Evolutionary conservation across 92 coral and sea anemone species (phyloP).

Genomic region (Porites lobata): DNA sequence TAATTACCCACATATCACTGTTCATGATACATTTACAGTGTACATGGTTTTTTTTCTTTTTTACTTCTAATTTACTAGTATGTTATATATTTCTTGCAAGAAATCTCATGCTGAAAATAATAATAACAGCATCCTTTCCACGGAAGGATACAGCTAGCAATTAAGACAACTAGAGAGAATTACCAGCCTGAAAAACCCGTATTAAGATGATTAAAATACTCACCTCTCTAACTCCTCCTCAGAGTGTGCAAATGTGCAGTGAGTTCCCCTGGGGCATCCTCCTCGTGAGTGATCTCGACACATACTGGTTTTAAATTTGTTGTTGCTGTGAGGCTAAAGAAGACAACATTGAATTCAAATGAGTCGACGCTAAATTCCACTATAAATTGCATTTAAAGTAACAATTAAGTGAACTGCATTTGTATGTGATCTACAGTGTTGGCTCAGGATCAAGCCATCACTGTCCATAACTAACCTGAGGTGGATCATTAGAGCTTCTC

Average conservation of each 20-base stretch:
- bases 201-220: background rate
- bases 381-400: background rate
- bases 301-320: constrained; percentile 96
- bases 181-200: too few species aligned
- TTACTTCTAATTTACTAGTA: too few species aligned
- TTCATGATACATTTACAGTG: too few species aligned
- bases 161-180: too few species aligned
- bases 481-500: constrained; percentile 86
- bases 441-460: background rate
- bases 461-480: constrained; percentile 59
- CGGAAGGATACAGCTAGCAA: too few species aligned
- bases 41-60: too few species aligned
- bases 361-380: background rate
- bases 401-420: too few species aligned
- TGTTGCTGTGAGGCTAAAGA: constrained; percentile 85
- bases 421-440: too few species aligned
- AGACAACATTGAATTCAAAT: background rate
- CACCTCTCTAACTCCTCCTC: constrained; percentile 98
- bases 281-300: constrained; percentile 94
- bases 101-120: too few species aligned
- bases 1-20: too few species aligned
- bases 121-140: too few species aligned
- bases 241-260: constrained; percentile 99
- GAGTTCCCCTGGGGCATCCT: constrained; percentile 93
- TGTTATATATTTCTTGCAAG: too few species aligned